A percentile compares a stretch with the other conserved stretches of the same genome.
phyloP scores from a whole-genome alignment of 92 coral and sea anemone species.

The Palythoa caribaeorum region DNA sequence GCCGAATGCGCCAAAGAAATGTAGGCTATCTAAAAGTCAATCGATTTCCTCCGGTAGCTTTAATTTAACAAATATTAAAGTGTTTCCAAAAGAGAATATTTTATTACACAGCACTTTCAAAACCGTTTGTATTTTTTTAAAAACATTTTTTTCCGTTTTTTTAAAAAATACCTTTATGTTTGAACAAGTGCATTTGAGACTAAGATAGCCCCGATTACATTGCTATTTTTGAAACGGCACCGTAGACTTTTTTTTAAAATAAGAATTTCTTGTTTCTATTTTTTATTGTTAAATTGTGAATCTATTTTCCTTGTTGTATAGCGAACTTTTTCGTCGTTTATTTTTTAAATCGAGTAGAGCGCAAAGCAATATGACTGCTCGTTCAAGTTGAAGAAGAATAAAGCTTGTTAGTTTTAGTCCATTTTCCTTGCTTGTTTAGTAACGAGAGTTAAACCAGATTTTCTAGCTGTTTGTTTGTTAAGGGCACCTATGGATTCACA shows the following conservation, averaged over 20 bases:
- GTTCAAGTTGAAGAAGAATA: not conserved
- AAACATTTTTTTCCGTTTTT: not conserved
- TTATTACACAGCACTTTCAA: conserved; percentile 13
- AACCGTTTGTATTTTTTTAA: not conserved
- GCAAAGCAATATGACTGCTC: conserved; percentile 21
- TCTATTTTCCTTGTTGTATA: not conserved
- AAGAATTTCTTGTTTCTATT: not conserved
- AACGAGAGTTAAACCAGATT: conserved; percentile 13
- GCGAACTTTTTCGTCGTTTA: not conserved
- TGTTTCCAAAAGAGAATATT: conserved; percentile 14
- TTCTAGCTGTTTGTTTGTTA: conserved; percentile 22
- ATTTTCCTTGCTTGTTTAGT: conserved; percentile 2
- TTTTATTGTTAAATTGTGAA: not conserved
- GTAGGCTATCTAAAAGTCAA: not conserved
- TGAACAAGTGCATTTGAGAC: not conserved
- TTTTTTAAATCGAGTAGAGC: not conserved
- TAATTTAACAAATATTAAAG: not conserved
- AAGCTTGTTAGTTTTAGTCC: not conserved
- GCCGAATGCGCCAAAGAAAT: conserved; percentile 29
- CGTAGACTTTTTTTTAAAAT: not conserved
- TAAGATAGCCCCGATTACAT: not conserved
- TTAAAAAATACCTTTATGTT: too few species aligned
- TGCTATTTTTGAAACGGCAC: not conserved
- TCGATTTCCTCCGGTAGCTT: conserved; percentile 21
- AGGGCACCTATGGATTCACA: conserved; percentile 9